Conservation (phyloP, 2,113 vertebrate genomes). For the Carassius auratus region DNA sequence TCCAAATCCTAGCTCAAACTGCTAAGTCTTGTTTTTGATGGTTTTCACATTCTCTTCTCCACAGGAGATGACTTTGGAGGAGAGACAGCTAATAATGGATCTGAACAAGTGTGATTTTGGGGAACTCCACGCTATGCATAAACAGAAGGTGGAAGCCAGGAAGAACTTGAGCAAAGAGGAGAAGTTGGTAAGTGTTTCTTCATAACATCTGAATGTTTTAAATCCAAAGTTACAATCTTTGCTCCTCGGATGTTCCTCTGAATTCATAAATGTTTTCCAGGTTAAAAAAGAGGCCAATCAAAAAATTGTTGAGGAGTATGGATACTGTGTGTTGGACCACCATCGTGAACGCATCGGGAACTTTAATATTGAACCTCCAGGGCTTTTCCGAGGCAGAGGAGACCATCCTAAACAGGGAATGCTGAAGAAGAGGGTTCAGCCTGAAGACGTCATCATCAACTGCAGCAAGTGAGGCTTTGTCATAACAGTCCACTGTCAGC, state of each 20-base stretch:
- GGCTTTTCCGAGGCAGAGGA: slow-evolving; percentile 70
- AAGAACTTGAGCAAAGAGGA: slow-evolving; percentile 77
- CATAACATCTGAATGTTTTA: background rate
- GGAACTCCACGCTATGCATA: slow-evolving; percentile 75
- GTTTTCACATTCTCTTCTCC: slow-evolving; percentile 26
- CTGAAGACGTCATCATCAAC: slow-evolving; percentile 77
- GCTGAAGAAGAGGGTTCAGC: slow-evolving; percentile 76
- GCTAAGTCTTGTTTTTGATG: background rate
- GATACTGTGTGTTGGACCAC: slow-evolving; percentile 72
- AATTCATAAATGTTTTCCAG: slow-evolving; percentile 45
- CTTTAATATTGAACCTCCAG: slow-evolving; percentile 75
- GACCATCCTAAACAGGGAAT: slow-evolving; percentile 77
- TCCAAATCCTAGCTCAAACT: background rate
- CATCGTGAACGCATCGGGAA: slow-evolving; percentile 73
- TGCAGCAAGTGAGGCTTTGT: slow-evolving; percentile 65
- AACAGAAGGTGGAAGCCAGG: slow-evolving; percentile 73
- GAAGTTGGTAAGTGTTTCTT: slow-evolving; percentile 69
- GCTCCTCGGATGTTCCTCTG: background rate
- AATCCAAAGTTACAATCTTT: background rate
- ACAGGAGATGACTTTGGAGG: slow-evolving; percentile 77
- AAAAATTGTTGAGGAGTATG: slow-evolving; percentile 72
- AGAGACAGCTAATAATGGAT: slow-evolving; percentile 70
- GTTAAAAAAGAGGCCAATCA: slow-evolving; percentile 72
- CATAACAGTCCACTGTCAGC: background rate
- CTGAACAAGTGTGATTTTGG: slow-evolving; percentile 79